Percentiles rank a stretch among this genome's conserved stretches.
These are phyloP conservation scores for Falco berigora DNA, from an alignment of 2,797 vertebrate genomes.

Conservation along the genomic window DNA sequence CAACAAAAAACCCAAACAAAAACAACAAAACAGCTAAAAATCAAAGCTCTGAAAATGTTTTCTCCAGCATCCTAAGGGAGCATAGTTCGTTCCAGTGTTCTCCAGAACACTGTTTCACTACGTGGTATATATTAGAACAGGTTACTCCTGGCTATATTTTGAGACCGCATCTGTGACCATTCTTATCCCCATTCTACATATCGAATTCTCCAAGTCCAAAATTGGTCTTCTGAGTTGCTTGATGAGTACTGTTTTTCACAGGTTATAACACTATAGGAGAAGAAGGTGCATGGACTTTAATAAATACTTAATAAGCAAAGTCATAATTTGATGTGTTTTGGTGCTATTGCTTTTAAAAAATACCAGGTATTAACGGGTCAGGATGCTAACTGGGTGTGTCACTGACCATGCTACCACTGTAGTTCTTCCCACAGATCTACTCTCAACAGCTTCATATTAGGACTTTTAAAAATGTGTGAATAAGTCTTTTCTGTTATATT, in stretches of 20 bases:
- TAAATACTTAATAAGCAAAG: background rate
- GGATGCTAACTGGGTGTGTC: background rate
- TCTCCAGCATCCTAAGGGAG: background rate
- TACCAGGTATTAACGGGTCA: background rate
- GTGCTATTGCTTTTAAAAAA: background rate
- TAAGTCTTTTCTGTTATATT: background rate
- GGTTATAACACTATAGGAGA: background rate
- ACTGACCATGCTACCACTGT: background rate
- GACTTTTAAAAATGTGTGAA: background rate
- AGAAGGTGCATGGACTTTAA: background rate
- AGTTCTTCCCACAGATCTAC: background rate
- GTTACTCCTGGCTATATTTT: background rate
- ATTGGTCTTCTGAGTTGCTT: background rate
- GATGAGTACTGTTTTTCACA: background rate
- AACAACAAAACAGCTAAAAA: background rate
- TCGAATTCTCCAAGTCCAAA: background rate
- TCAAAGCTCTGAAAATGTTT: background rate
- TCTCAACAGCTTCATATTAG: background rate
- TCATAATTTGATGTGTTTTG: background rate
- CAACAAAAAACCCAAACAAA: background rate
- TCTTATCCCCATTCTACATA: background rate
- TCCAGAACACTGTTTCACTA: background rate
- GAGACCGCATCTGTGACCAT: background rate
- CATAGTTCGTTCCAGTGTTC: background rate
- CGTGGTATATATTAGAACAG: background rate